A percentile compares a stretch with the other conserved stretches of the same genome.
These are phyloP conservation scores for Poeciliopsis occidentalis DNA, from an alignment of 2,113 vertebrate genomes.

Conservation along the genomic window DNA sequence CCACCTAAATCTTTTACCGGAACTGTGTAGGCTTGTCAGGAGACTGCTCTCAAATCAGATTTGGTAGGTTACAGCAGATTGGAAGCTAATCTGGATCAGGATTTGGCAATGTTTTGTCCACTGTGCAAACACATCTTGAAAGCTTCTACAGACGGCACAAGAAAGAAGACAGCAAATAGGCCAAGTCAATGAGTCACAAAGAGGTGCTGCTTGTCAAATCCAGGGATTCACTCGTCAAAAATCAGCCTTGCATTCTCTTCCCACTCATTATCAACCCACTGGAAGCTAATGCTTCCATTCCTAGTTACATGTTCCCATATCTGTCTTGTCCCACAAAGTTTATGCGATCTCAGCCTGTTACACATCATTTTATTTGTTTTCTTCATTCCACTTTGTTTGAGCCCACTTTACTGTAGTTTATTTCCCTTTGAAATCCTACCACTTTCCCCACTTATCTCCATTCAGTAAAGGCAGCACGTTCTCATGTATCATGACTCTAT, in stretches of 20 bases:
- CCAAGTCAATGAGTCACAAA: slow-evolving; percentile 60
- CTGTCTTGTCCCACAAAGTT: slow-evolving; percentile 12
- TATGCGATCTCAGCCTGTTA: slow-evolving; percentile 27
- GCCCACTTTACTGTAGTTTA: slow-evolving; percentile 8
- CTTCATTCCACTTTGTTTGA: slow-evolving; percentile 41
- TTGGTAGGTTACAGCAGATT: slow-evolving; percentile 20
- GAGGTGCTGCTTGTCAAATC: slow-evolving; percentile 54
- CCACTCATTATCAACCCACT: slow-evolving; percentile 35
- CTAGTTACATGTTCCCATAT: slow-evolving; percentile 17
- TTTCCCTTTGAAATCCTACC: slow-evolving; percentile 20
- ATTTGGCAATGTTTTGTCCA: slow-evolving; percentile 31
- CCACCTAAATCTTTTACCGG: not conserved
- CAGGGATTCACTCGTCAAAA: slow-evolving; percentile 38
- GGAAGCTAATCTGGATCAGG: slow-evolving; percentile 58
- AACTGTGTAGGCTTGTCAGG: slow-evolving; percentile 22
- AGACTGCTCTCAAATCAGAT: slow-evolving; percentile 43
- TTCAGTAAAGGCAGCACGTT: slow-evolving; percentile 21
- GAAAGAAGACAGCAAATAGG: slow-evolving; percentile 31
- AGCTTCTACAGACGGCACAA: slow-evolving; percentile 26
- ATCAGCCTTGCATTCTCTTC: slow-evolving; percentile 36
- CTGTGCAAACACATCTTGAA: slow-evolving; percentile 28
- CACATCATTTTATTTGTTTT: slow-evolving; percentile 34
- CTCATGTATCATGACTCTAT: slow-evolving; percentile 43
- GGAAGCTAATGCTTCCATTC: slow-evolving; percentile 48
- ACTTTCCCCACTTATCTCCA: slow-evolving; percentile 15